These are phyloP conservation scores for Muscicapa striata DNA, from an alignment of 2,797 vertebrate genomes.

Conservation along the genomic window DNA sequence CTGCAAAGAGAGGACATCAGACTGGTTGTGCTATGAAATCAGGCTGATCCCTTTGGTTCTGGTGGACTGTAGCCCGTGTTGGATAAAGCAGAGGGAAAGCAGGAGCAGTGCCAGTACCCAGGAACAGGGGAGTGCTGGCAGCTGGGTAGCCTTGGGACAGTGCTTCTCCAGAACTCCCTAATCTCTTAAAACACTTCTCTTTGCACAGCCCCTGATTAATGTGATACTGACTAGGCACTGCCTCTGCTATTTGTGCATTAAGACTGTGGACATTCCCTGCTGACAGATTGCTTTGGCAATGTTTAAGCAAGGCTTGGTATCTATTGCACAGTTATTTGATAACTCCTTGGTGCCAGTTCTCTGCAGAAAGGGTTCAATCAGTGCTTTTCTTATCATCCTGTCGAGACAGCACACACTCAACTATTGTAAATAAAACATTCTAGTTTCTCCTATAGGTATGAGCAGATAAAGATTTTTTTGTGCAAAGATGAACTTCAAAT, in stretches of 20 bases:
- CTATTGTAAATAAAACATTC: not conserved
- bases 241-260: not conserved
- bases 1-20: not conserved
- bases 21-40: not conserved
- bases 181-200: conserved; percentile 31
- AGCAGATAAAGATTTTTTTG: not conserved
- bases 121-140: not conserved
- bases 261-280: conserved; percentile 6
- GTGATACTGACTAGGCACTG: conserved; percentile 46
- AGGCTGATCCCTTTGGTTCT: not conserved
- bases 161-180: not conserved
- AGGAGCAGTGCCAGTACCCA: not conserved
- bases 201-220: conserved; percentile 17
- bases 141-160: not conserved
- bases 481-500: not conserved
- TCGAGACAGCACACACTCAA: not conserved
- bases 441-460: not conserved
- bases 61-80: rapidly evolving
- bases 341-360: not conserved
- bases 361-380: not conserved
- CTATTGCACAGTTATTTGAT: conserved; percentile 50
- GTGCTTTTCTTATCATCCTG: not conserved
- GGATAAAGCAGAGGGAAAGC: not conserved
- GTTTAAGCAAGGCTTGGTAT: conserved; percentile 52
- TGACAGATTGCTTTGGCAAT: conserved; percentile 34